Evolutionary conservation across 1,140 invertebrate species (phyloP).

Genomic region (Drosophila santomea): DNA sequence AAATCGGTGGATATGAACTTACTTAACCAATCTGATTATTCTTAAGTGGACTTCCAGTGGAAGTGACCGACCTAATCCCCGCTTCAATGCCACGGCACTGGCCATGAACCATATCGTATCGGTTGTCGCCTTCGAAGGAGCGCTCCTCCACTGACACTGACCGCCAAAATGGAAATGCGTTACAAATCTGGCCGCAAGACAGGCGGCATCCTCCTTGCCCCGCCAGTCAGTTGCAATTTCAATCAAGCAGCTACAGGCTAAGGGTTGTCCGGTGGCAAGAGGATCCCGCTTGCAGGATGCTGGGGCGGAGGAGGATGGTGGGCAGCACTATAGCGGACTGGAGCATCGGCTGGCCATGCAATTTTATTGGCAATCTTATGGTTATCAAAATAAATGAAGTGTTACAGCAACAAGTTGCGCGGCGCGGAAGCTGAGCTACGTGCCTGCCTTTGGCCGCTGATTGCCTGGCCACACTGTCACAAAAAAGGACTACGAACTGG

Average conservation of each 20-base stretch:
- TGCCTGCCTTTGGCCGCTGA: constrained; percentile 52
- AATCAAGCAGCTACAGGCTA: constrained; percentile 74
- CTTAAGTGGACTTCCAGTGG: constrained; percentile 18
- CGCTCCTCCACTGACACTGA: constrained; percentile 66
- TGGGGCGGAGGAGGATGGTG: background rate
- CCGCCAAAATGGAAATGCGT: constrained; percentile 76
- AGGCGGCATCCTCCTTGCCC: constrained; percentile 24
- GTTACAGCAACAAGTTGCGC: constrained; percentile 74
- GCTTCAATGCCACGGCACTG: constrained; percentile 6
- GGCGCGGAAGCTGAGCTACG: constrained; percentile 70
- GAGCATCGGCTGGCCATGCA: constrained; percentile 29
- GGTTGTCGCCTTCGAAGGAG: constrained; percentile 70
- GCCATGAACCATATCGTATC: constrained; percentile 67
- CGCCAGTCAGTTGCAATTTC: constrained; percentile 68
- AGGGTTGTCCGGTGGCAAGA: constrained; percentile 58
- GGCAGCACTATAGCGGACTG: constrained; percentile 13
- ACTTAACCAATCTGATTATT: background rate
- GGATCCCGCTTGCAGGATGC: background rate
- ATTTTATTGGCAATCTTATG: constrained; percentile 80
- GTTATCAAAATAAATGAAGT: constrained; percentile 84
- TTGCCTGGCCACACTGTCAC: constrained; percentile 42
- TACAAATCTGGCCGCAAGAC: constrained; percentile 58
- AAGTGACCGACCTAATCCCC: constrained; percentile 30
- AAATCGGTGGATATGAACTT: background rate
- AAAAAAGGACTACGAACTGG: background rate